A percentile compares a stretch with the other conserved stretches of the same genome.
Evolutionary conservation across 1,140 invertebrate genomes (phyloP).

Genomic region (Halesus radiatus): DNA sequence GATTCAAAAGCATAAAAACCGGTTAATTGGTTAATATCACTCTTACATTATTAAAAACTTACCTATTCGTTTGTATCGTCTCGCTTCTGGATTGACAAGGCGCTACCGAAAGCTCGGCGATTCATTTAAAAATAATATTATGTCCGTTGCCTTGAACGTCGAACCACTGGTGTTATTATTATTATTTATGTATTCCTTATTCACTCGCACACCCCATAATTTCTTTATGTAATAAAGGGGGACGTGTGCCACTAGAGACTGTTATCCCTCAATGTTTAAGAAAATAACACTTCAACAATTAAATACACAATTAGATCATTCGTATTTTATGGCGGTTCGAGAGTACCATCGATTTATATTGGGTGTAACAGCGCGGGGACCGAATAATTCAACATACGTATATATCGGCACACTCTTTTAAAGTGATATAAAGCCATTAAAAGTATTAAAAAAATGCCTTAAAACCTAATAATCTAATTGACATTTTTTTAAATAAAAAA

Average conservation of each 20-base stretch:
- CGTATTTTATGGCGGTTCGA: neutral
- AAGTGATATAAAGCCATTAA: too few species aligned
- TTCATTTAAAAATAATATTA: neutral
- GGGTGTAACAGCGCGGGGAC: too few species aligned
- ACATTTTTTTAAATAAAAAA: too few species aligned
- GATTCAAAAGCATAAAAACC: neutral
- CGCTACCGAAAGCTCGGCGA: neutral
- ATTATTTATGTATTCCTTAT: slow-evolving; percentile 4
- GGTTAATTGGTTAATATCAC: too few species aligned
- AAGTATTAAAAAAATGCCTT: too few species aligned
- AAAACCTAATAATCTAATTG: too few species aligned
- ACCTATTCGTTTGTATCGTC: slow-evolving; percentile 28
- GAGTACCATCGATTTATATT: too few species aligned
- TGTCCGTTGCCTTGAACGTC: neutral
- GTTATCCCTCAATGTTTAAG: slow-evolving; percentile 13
- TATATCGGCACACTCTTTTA: too few species aligned
- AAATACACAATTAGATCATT: slow-evolving; percentile 6
- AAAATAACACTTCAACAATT: slow-evolving; percentile 19
- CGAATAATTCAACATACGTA: too few species aligned
- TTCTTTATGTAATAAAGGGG: neutral
- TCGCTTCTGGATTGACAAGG: slow-evolving; percentile 11
- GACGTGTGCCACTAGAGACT: neutral
- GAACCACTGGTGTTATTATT: neutral
- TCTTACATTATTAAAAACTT: neutral
- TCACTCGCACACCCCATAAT: slow-evolving; percentile 6